Base-by-base conservation (phyloP, 2,888 invertebrate species). In the Eupithecia subumbrata region DNA sequence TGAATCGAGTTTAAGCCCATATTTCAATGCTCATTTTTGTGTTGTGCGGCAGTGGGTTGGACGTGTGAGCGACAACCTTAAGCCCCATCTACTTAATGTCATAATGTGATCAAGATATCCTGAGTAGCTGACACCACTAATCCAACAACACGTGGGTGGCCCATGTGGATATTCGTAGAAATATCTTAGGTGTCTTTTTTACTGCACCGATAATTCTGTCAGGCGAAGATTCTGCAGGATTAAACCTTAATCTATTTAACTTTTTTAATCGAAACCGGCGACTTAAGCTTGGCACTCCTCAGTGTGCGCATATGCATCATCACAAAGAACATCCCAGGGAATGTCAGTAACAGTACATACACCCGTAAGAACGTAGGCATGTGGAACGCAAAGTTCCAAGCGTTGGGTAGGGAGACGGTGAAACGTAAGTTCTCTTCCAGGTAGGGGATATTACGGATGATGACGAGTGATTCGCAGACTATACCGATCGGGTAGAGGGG, bases 401-500 rank as follows among this genome's bases (percentile, higher is more conserved):
- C 87, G 88, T 99, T 99, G 0, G 99, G 99, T 88, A 99, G 86
- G 0, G 96, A 92, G 2, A 98, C 87, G 0, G 97, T 96, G 87
- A 97, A 98, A 73, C 95, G 96, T 71, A 96, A 95, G 0, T 98
- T 98, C 86, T 98, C 97, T 82, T 98, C 98, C 85, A 98, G 98
- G 88, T 97, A 98, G 0, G 98, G 98, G 86, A 99, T 97, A 88
- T 98, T 97, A 72, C 98, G 95, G 25, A 98, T 93, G 64, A 98
- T 95, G 18, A 98, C 96, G 5, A 97, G 96, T 0, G 98, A 97
- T 94, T 99, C 99, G 85, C 98, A 97, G 1, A 98, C 86, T 82
- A 98, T 96, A 9, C 99, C 99, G 60, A 98, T 88, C 0, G 99
- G 99, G 90, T 99, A 99, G 0, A 99, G 95, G 0, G 98, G 97